Evolutionary conservation across 2,888 invertebrate genomes (phyloP).

Genomic region (Acleris emargana): DNA sequence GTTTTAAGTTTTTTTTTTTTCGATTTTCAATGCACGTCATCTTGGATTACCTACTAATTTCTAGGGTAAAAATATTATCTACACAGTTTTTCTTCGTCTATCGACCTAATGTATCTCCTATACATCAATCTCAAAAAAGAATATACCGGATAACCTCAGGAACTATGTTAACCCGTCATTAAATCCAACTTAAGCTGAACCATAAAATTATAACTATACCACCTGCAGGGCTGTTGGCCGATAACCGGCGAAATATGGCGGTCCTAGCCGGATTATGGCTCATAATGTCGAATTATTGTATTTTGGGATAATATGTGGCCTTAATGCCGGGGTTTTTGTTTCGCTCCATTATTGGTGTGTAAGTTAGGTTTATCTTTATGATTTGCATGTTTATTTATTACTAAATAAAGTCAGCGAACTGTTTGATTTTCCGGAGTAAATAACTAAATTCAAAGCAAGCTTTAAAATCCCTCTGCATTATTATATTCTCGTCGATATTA

Average conservation of each 20-base stretch:
- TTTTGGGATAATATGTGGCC: slow-evolving; percentile 35
- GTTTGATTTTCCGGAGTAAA: no score
- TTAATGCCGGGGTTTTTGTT: slow-evolving; percentile 28
- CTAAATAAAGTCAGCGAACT: no score
- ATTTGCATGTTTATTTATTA: not conserved
- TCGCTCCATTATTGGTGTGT: slow-evolving; percentile 20
- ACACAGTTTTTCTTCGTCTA: no score
- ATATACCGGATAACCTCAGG: not conserved
- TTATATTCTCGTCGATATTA: no score
- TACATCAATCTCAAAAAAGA: not conserved
- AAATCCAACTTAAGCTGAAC: slow-evolving; percentile 19
- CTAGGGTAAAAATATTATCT: no score
- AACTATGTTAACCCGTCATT: slow-evolving; percentile 20
- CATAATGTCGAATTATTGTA: slow-evolving; percentile 36
- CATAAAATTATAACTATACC: slow-evolving; percentile 36
- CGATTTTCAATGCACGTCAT: no score
- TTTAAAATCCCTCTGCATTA: no score
- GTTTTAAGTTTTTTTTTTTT: no score
- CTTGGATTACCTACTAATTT: no score
- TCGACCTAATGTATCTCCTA: no score
- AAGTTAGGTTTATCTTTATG: slow-evolving; percentile 3
- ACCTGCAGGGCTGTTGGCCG: slow-evolving; percentile 25
- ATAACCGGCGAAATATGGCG: slow-evolving; percentile 32
- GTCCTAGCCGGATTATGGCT: slow-evolving; percentile 31
- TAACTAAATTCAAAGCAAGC: no score